Base-by-base conservation (phyloP, 1,140 invertebrate species). In the Drosophila sp. region DNA sequence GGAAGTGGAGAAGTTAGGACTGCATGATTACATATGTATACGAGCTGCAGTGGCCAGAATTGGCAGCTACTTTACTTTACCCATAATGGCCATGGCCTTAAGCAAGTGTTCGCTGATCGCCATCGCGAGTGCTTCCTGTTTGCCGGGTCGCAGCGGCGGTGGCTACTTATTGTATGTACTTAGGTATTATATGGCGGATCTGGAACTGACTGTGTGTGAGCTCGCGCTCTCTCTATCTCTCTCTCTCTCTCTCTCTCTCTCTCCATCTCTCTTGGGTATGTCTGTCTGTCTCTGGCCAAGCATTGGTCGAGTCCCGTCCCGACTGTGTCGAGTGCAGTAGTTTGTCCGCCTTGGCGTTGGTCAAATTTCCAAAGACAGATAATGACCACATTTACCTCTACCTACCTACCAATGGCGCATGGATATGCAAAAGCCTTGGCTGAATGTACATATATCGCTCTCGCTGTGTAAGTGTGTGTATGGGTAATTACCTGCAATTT, bases 401-500 rank as follows among this genome's bases (percentile, higher is more conserved):
- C 44, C 44, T 10, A 50, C 44, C 44, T 89, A 86, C 82, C 83
- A 86, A 83, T 86, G 74, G 79, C 72, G 76, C 69, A 78, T 55
- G 44, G 60, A 58, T 58, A 58, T 57, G 55, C 30, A 33, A 57
- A 57, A 67, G 55, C 67, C 66, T 50, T 50, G 23, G 25, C 44
- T 50, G 23, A 47, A 25, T 47, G 44, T 50, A 38, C 11, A 11
- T 38, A 38, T 17, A 17, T 17, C 17, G 17, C 35, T 47, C 32
- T 8, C 8, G 62, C 10, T 23, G 1, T 58, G 17, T 66, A 25
- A 38, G 40, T 56, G 47, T 68, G 58, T 76, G 54, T 82, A 62
- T 67, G 66, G 72, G 84, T 89, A 89, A 89, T 89, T 89, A 83
- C 84, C 67, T 79, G 80, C 80, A 89, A 89, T 89, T 89, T 89